A percentile compares a stretch with the other conserved stretches of the same genome.
phyloP scores from a whole-genome alignment of 2,113 vertebrate species.

The Puntigrus tetrazona region DNA sequence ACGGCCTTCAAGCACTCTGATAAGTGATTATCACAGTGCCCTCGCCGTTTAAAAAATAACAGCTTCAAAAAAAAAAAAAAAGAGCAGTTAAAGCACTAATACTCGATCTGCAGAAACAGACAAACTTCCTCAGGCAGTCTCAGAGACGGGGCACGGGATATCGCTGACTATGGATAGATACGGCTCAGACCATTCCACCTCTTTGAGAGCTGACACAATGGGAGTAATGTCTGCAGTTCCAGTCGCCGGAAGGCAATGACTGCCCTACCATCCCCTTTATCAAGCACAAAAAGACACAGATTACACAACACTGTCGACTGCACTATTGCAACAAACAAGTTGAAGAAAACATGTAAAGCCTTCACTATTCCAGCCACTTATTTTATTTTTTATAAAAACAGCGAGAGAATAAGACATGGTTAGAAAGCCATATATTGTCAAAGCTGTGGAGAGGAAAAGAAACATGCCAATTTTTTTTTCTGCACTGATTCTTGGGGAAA shows the following conservation, averaged over 20 bases:
- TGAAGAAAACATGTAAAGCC: neutral
- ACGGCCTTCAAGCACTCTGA: neutral
- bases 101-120: neutral
- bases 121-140: slow-evolving; percentile 1
- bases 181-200: neutral
- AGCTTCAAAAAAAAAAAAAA: slow-evolving; percentile 15
- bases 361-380: neutral
- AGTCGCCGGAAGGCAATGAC: slow-evolving; percentile 18
- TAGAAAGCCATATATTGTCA: neutral
- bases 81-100: slow-evolving; percentile 7
- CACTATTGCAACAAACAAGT: neutral
- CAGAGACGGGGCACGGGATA: neutral
- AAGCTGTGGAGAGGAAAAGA: too few relatives aligned
- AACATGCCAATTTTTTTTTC: neutral
- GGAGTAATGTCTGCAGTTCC: neutral
- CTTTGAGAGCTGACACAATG: slow-evolving; percentile 12
- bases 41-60: too few relatives aligned
- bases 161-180: slow-evolving; percentile 1
- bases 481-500: neutral
- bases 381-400: neutral
- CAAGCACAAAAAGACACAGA: neutral
- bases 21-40: slow-evolving; percentile 14
- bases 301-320: neutral
- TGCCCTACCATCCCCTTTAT: slow-evolving; percentile 1
- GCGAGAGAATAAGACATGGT: neutral